These are phyloP conservation scores for Tipula lateralis DNA, from an alignment of 2,888 invertebrate species.

Conservation along the genomic window DNA sequence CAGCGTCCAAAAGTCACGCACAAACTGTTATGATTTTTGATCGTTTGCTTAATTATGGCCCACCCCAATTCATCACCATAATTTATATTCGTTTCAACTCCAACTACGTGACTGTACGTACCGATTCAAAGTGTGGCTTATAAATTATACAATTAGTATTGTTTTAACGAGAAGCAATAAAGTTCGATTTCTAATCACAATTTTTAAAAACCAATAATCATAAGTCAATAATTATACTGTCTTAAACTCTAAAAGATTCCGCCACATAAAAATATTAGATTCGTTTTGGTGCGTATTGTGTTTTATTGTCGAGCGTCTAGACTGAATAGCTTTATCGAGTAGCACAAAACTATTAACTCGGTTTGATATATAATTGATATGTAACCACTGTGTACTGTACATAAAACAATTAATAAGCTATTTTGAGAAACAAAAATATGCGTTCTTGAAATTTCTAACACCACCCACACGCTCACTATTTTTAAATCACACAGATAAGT, in stretches of 20 bases:
- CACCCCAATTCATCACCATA: no score
- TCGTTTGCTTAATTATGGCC: no score
- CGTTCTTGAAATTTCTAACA: neutral
- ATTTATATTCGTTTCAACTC: no score
- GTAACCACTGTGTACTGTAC: neutral
- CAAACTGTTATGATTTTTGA: no score
- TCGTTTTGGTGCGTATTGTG: neutral
- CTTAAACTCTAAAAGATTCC: neutral
- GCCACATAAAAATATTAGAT: neutral
- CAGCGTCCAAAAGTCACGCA: no score
- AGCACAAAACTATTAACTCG: neutral
- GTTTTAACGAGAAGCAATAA: neutral
- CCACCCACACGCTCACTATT: neutral
- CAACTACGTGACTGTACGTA: no score
- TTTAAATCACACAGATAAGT: neutral
- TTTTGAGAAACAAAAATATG: neutral
- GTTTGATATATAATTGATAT: neutral
- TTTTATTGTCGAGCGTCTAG: neutral
- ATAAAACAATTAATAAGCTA: neutral
- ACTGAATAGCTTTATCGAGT: neutral
- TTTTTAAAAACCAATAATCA: neutral
- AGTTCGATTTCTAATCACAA: neutral
- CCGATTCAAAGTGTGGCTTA: neutral
- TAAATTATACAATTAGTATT: neutral
- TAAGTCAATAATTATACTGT: neutral